phyloP scores from a whole-genome alignment of 2,113 vertebrate genomes.

The Bucco capensis region DNA sequence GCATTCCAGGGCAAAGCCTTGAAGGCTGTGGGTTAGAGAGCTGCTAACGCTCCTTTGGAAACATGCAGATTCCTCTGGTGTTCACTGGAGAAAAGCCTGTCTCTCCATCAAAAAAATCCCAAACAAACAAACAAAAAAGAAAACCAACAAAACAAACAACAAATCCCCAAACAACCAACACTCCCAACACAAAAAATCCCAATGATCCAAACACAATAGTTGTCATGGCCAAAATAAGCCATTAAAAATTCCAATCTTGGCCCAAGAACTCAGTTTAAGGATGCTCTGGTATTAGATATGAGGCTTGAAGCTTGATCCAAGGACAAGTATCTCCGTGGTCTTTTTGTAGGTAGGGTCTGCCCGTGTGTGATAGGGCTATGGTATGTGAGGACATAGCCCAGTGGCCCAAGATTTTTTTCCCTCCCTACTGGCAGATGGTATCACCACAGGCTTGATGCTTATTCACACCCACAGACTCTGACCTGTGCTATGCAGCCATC shows the following conservation, averaged over 20 bases:
- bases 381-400: rapidly evolving
- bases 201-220: not conserved
- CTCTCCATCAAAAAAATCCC: not conserved
- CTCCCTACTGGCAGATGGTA: not conserved
- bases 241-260: not conserved
- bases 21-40: not conserved
- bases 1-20: not conserved
- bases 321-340: not conserved
- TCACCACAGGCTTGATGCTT: not conserved
- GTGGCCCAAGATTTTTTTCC: not conserved
- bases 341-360: not conserved
- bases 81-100: not conserved
- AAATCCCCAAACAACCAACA: no score
- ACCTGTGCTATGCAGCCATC: not conserved
- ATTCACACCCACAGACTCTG: not conserved
- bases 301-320: not conserved
- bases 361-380: not conserved
- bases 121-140: not conserved
- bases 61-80: not conserved
- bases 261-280: not conserved
- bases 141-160: no score
- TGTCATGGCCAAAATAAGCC: not conserved
- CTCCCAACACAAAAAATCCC: not conserved
- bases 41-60: not conserved
- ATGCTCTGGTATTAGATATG: not conserved